Evolutionary conservation across 1,140 invertebrate genomes (phyloP).

Genomic region (Eupristina koningsbergeri): DNA sequence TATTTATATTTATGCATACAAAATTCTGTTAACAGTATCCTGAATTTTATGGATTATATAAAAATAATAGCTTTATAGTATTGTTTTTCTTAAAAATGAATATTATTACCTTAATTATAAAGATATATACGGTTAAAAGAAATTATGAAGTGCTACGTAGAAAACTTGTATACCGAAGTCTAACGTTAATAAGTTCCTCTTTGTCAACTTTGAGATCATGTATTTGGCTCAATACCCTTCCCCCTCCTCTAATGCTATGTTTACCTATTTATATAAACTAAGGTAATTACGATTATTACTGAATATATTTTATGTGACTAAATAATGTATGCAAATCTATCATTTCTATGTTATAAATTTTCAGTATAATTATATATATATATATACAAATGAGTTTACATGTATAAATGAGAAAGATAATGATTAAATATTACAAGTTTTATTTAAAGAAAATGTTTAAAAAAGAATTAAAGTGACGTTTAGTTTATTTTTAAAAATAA

Average conservation of each 20-base stretch:
- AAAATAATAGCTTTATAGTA: not conserved
- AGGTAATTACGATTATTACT: constrained; percentile 56
- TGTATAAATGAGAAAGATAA: no score
- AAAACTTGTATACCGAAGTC: not conserved
- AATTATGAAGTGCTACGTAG: constrained; percentile 52
- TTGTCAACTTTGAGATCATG: not conserved
- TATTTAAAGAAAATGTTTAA: no score
- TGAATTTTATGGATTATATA: not conserved
- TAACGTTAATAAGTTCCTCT: constrained; percentile 26
- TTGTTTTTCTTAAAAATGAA: constrained; percentile 1
- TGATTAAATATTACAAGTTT: no score
- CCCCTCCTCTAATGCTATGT: constrained; percentile 49
- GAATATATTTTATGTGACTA: constrained; percentile 42
- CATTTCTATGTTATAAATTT: no score
- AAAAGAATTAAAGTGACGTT: no score
- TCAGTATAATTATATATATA: no score
- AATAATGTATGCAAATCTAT: not conserved
- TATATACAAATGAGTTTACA: no score
- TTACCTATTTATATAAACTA: constrained; percentile 14
- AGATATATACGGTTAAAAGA: not conserved
- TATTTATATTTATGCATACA: no score
- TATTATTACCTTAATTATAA: constrained; percentile 50
- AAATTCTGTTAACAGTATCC: no score
- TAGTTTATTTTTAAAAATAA: no score
- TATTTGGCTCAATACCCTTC: constrained; percentile 48